These are phyloP conservation scores for Papilio glaucus DNA, from an alignment of 1,140 invertebrate species.

Conservation along the genomic window DNA sequence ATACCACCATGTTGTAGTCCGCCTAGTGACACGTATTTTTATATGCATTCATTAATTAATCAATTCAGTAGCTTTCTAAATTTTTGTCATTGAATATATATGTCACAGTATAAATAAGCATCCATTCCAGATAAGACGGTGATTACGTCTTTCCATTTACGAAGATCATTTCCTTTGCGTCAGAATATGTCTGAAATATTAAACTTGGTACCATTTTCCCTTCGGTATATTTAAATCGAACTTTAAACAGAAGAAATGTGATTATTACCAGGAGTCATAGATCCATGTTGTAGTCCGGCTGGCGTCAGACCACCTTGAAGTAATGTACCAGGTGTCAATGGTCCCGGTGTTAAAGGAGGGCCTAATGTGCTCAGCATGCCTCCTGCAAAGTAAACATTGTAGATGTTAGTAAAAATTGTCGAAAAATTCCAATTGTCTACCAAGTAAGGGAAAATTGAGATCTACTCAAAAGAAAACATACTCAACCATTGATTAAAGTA, in stretches of 20 bases:
- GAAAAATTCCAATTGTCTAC: too few relatives aligned
- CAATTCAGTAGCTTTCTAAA: not conserved
- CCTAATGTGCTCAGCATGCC: conserved; percentile 77
- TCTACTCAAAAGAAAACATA: too few relatives aligned
- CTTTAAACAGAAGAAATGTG: conserved; percentile 14
- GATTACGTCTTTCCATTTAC: too few relatives aligned
- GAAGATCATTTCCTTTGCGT: too few relatives aligned
- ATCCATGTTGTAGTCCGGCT: conserved; percentile 57
- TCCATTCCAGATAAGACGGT: too few relatives aligned
- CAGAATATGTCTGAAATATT: too few relatives aligned
- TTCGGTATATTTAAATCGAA: not conserved
- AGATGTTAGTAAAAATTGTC: too few relatives aligned
- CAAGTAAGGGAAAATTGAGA: too few relatives aligned
- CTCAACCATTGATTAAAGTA: too few relatives aligned
- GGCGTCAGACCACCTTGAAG: conserved; percentile 77
- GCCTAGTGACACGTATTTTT: conserved; percentile 44
- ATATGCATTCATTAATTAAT: conserved; percentile 28
- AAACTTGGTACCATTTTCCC: too few relatives aligned
- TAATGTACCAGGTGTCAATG: conserved; percentile 74
- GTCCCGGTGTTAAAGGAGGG: conserved; percentile 73
- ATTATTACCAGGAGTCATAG: conserved; percentile 63
- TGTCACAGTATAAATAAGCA: too few relatives aligned
- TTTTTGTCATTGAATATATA: not conserved
- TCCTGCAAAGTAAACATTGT: conserved; percentile 43
- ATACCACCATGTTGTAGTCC: too few relatives aligned